phyloP scores from a whole-genome alignment of 2,888 invertebrate species.

The Aphodius granarius region DNA sequence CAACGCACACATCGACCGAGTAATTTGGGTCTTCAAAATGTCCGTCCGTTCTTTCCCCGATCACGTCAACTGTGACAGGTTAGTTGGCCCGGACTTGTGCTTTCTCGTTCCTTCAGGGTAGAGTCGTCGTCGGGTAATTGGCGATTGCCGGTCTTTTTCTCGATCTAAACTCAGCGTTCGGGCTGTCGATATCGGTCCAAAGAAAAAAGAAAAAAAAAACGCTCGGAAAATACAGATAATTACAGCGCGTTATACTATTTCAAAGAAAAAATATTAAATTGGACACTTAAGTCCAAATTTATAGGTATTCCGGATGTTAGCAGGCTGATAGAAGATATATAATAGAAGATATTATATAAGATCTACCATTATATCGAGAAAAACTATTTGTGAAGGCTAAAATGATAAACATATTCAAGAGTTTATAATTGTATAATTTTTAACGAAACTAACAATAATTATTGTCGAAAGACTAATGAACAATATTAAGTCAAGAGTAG shows the following conservation, averaged over 20 bases:
- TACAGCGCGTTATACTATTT: not conserved
- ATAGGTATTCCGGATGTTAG: not conserved
- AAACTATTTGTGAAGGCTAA: too few species aligned
- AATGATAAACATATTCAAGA: too few species aligned
- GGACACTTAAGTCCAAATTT: not conserved
- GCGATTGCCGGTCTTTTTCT: constrained; percentile 19
- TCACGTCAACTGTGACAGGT: constrained; percentile 25
- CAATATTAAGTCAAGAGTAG: too few species aligned
- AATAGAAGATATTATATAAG: too few species aligned
- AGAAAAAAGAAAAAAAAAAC: too few species aligned
- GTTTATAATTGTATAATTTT: too few species aligned
- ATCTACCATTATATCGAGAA: too few species aligned
- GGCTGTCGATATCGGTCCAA: not conserved
- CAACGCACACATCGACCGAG: constrained; percentile 12
- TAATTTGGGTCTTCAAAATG: constrained; percentile 20
- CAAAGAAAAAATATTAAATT: not conserved
- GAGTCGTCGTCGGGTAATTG: constrained; percentile 12
- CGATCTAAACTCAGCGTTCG: constrained; percentile 13
- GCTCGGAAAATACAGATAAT: not conserved
- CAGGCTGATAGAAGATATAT: not conserved
- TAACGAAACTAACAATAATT: too few species aligned
- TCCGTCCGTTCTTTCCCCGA: constrained; percentile 16
- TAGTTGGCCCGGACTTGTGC: constrained; percentile 17
- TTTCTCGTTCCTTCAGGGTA: constrained; percentile 3
- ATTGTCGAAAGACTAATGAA: too few species aligned